Evolutionary conservation across 2,113 vertebrate genomes (phyloP).

Genomic region (Dipodomys spectabilis): DNA sequence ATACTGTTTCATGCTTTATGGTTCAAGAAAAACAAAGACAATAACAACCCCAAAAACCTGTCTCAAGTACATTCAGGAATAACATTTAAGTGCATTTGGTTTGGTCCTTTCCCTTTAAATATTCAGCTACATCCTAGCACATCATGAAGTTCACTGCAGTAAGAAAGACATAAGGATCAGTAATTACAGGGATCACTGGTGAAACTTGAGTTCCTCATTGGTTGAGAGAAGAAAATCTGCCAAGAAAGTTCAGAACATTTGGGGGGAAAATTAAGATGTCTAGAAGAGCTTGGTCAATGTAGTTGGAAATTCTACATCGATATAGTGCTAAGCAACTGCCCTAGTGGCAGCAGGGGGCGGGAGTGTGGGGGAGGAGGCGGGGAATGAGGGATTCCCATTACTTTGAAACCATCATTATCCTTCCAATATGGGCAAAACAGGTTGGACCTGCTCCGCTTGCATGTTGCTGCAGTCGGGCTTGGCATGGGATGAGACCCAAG

Average conservation of each 20-base stretch:
- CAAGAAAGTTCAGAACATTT: constrained; percentile 68
- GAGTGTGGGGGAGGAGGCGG: too few species aligned
- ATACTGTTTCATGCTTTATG: constrained; percentile 41
- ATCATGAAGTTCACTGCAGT: constrained; percentile 41
- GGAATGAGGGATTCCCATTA: constrained; percentile 38
- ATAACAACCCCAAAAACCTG: neutral
- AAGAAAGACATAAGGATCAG: constrained; percentile 45
- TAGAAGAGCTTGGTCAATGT: constrained; percentile 38
- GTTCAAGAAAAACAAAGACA: neutral
- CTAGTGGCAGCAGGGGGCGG: neutral
- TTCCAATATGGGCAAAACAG: constrained; percentile 58
- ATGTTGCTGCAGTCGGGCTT: constrained; percentile 15
- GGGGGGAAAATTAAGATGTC: constrained; percentile 27
- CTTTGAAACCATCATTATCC: constrained; percentile 57
- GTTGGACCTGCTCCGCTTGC: constrained; percentile 65
- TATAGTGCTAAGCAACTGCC: constrained; percentile 28
- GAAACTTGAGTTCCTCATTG: constrained; percentile 19
- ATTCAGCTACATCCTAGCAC: neutral
- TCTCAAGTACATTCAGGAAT: constrained; percentile 13
- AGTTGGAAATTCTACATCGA: constrained; percentile 54
- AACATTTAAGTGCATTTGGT: neutral
- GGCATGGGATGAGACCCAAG: constrained; percentile 49
- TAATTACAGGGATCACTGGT: constrained; percentile 24
- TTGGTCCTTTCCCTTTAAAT: constrained; percentile 25
- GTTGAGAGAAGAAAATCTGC: constrained; percentile 59